Percentiles rank a stretch among this genome's conserved stretches.
Evolutionary conservation across 2,113 vertebrate species (phyloP).

Genomic region (cattle (Bos taurus)): ARS-UCD2.0 NC_037332.1:2143501-2144000

Average conservation of each 20-base stretch:
- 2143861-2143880: background rate
- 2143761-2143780: background rate
- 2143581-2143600: background rate
- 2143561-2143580: constrained; percentile 26
- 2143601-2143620: background rate
- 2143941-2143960: background rate
- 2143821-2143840: background rate
- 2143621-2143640: background rate
- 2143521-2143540: constrained; percentile 47
- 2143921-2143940: background rate
- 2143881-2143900: background rate
- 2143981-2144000: background rate
- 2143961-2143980: background rate
- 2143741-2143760: background rate
- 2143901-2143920: background rate
- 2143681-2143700: background rate
- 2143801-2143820: background rate
- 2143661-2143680: constrained; percentile 24
- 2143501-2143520: background rate
- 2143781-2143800: background rate
- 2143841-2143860: background rate
- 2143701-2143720: constrained; percentile 14
- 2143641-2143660: background rate
- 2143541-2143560: constrained; percentile 43
- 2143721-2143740: background rate